Evolutionary conservation across 2,888 invertebrate genomes (phyloP), one percentile per base, ranked within the genome.

Genomic region (Amphimallon solstitiale): DNA sequence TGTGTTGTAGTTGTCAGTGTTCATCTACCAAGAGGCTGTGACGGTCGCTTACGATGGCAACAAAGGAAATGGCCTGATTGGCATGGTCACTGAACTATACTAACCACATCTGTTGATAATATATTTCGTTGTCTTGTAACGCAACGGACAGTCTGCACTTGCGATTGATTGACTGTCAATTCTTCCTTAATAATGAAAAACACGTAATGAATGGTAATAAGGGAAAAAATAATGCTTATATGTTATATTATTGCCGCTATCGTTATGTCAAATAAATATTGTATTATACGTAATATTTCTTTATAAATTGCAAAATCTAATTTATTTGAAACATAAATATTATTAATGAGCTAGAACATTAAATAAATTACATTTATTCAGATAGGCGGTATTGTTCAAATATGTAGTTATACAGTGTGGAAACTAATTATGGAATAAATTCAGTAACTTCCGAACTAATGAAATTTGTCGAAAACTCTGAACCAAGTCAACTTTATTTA

Each of bases 61-160:
- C 12, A 54, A 54, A 54, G 52, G 52, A 54, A 54, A 54, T 40
- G 19, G 21, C 17, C 21, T 54, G 54, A 54, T 54, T 54, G 54
- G 40, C 15, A 12, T 54, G 54, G 54, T 54, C 54, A 54, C 38
- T 54, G 54, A 54, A 54, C 54, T 21, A 38, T 12, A 40, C 38
- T 23, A 54, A 54, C 54, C 54, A 54, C 54, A 54, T 54, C 54
- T 54, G 54, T 54, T 54, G 38, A 54, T 40, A 54, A 54, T 54
- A 40, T 54, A 54, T 54, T 19, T 54, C 40, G 40, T 54, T 54
- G 54, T 40, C 54, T 54, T 21, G 34, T 34, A 34, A 51, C 29
- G 51, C 15, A 51, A 51, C 51, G 23, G 12, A 34, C 34, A 29
- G 34, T 51, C 51, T 34, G 51, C 51, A 51, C 51, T 51, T 29